Base-by-base conservation (phyloP, 2,888 invertebrate genomes). In the Portevinia maculata region DNA sequence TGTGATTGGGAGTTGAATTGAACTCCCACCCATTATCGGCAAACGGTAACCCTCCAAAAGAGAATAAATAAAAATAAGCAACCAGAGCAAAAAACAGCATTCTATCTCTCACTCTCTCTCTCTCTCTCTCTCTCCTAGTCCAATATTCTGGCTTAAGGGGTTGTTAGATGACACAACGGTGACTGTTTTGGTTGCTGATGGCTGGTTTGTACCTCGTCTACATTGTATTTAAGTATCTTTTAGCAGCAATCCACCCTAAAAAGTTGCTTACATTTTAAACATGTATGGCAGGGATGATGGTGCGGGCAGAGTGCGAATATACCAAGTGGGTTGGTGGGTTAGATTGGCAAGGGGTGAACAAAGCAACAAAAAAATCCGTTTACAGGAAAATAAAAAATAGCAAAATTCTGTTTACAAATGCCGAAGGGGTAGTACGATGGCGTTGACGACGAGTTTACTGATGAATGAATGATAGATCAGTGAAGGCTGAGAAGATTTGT, bases 381-480 rank as follows among this genome's bases (percentile, higher is more conserved):
- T 59, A 65, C 71, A 78, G 57, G 52, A 39, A 71, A 50, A 37
- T 52, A 30, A 59, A n/a, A n/a, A 67, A 57, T 70, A 52, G 24
- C 67, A 60, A 75, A 53, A 37, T 62, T 53, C 60, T 62, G 64
- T 59, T 65, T 65, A 71, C 76, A 48, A 46, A 60, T 48, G 76
- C 76, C 60, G 48, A 37, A 30, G 37, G 75, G 57, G 34, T 34
- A 60, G 41, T 34, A 24, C 39, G 13, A 24, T 34, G 13, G 37
- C 52, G 4, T n/a, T n/a, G n/a, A 46, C 62, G 52, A 64, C 8
- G 21, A 24, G 11, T 55, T 19, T 64, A 67, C 34, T 57, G 74
- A 50, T 55, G 52, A 67, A 48, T 55, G 55, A 64, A 65, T 24
- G 24, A 24, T 3, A 7, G 39, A 39, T 69, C 62, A 64, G 71